Evolutionary conservation across 2,113 vertebrate genomes (phyloP).

Genomic region (Misgurnus anguillicaudatus): DNA sequence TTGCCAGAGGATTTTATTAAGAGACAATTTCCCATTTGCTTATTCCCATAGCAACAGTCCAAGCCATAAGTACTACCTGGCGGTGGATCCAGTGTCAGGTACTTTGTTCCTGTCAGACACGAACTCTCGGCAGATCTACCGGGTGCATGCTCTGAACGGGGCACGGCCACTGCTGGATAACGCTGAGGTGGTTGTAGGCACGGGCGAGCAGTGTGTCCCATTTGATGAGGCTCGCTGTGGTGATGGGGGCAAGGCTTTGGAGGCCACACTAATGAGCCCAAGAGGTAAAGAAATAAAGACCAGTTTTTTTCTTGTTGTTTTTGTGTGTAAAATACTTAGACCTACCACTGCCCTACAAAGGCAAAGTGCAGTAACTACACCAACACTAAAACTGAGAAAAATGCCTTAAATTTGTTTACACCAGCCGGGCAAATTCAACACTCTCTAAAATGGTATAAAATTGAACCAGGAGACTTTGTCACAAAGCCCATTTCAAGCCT

Average conservation of each 20-base stretch:
- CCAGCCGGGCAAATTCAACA: no score
- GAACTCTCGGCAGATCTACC: constrained; percentile 86
- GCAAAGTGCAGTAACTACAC: no score
- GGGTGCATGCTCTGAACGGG: constrained; percentile 78
- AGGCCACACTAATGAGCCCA: constrained; percentile 87
- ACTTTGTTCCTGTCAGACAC: constrained; percentile 85
- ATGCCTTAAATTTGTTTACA: no score
- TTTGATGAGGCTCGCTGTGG: constrained; percentile 86
- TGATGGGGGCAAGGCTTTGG: constrained; percentile 86
- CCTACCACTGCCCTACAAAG: no score
- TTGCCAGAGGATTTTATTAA: constrained; percentile 44
- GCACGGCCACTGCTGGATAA: constrained; percentile 79
- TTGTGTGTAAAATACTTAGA: no score
- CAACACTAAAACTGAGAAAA: no score
- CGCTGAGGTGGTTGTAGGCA: constrained; percentile 84
- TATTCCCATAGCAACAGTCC: constrained; percentile 82
- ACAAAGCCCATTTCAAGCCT: no score
- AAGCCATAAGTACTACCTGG: constrained; percentile 89
- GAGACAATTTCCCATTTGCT: constrained; percentile 38
- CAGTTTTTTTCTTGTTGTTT: background rate
- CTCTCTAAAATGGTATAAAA: no score
- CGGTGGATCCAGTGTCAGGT: constrained; percentile 85
- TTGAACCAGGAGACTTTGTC: no score
- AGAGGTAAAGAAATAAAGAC: constrained; percentile 71
- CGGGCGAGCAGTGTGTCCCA: constrained; percentile 87